phyloP scores from a whole-genome alignment of 2,888 invertebrate species.

The Arrhopalites spinosus region DNA sequence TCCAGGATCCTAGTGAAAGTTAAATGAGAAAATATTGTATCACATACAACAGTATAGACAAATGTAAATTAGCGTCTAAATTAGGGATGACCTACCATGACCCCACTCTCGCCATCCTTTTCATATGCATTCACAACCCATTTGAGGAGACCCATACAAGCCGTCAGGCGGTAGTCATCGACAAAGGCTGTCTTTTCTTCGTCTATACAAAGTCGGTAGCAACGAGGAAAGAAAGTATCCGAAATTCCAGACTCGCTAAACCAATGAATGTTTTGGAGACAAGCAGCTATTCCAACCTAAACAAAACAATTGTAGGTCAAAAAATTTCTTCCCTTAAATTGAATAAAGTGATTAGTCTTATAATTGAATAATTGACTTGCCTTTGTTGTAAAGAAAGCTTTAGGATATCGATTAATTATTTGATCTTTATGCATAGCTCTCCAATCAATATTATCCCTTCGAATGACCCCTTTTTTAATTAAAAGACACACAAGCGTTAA shows the following conservation, averaged over 20 bases:
- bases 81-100: no score
- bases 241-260: slow-evolving; percentile 80
- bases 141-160: slow-evolving; percentile 82
- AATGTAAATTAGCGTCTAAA: no score
- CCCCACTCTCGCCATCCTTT: slow-evolving; percentile 64
- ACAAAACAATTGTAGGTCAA: background rate
- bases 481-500: no score
- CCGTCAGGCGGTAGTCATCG: slow-evolving; percentile 87
- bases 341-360: background rate
- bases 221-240: slow-evolving; percentile 81
- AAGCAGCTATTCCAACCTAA: slow-evolving; percentile 40
- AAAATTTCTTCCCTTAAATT: no score
- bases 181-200: slow-evolving; percentile 82
- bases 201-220: slow-evolving; percentile 79
- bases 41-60: no score
- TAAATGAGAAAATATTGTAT: no score
- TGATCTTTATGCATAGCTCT: slow-evolving; percentile 69
- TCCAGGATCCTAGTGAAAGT: no score
- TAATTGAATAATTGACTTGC: no score
- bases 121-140: slow-evolving; percentile 67
- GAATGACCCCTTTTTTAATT: no score
- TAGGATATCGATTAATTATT: slow-evolving; percentile 78
- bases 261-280: slow-evolving; percentile 80
- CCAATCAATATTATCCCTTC: slow-evolving; percentile 79
- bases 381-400: slow-evolving; percentile 90